These are phyloP conservation scores for Loriculus beryllinus DNA, from an alignment of 2,797 vertebrate species.

Conservation along the genomic window DNA sequence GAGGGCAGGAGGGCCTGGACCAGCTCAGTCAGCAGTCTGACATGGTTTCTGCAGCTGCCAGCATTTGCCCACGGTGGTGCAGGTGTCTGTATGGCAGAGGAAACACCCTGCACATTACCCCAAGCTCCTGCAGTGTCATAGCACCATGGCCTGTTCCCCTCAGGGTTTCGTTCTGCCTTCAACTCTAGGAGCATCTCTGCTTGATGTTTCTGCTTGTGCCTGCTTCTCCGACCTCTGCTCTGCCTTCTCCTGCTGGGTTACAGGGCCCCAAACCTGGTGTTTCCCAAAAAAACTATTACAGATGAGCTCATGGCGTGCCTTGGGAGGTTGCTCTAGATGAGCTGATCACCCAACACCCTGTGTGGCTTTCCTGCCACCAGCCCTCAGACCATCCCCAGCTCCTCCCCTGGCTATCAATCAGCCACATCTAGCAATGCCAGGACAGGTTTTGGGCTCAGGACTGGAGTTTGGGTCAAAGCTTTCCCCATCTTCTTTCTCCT, in stretches of 20 bases:
- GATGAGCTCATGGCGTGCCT: accelerated
- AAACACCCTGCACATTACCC: accelerated
- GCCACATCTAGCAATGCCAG: neutral
- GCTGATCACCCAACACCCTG: neutral
- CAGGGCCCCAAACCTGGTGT: neutral
- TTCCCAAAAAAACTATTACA: accelerated
- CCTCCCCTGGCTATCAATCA: neutral
- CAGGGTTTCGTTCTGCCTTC: neutral
- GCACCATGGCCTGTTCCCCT: neutral
- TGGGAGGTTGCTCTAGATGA: neutral
- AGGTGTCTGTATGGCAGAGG: neutral
- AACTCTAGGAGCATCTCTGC: accelerated
- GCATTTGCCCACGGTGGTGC: neutral
- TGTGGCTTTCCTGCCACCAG: neutral
- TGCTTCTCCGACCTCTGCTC: neutral
- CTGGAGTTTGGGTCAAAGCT: neutral
- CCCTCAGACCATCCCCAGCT: neutral
- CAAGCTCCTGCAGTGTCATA: neutral
- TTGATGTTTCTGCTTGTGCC: neutral
- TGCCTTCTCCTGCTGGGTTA: neutral
- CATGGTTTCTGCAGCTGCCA: neutral
- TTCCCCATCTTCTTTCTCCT: neutral
- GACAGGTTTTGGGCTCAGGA: neutral
- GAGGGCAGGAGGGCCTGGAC: neutral
- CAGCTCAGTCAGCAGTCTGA: neutral